These are phyloP conservation scores for Hypercompe scribonia DNA, from an alignment of 2,888 invertebrate species.

Conservation along the genomic window DNA sequence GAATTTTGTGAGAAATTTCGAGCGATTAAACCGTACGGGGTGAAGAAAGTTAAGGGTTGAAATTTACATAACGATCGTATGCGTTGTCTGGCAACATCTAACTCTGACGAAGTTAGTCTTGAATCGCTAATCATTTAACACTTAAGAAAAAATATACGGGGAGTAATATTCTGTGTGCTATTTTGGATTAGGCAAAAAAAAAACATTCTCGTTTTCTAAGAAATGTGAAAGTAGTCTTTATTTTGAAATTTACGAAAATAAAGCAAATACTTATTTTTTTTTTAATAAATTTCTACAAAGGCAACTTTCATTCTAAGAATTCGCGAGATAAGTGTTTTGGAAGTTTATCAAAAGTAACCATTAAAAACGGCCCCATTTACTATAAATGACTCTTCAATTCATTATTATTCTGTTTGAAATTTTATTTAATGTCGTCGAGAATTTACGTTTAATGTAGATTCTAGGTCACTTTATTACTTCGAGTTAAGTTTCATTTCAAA, in stretches of 20 bases:
- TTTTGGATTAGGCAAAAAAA: not conserved
- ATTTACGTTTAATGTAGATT: not conserved
- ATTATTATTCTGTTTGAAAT: not conserved
- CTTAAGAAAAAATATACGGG: constrained; percentile 25
- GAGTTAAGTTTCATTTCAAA: not conserved
- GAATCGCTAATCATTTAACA: constrained; percentile 46
- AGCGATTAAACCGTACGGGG: constrained; percentile 79
- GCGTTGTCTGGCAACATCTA: constrained; percentile 46
- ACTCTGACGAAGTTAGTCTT: constrained; percentile 29
- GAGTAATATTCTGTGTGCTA: constrained; percentile 3
- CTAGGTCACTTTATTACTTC: not conserved
- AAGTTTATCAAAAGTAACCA: too few species aligned
- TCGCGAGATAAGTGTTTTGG: too few species aligned
- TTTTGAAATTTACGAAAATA: too few species aligned
- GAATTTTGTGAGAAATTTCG: constrained; percentile 76
- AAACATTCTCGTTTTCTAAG: too few species aligned
- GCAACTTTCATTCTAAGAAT: too few species aligned
- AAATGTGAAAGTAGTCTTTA: too few species aligned
- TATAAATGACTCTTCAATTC: not conserved
- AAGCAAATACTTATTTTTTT: too few species aligned
- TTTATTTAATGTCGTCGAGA: not conserved
- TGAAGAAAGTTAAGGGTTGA: constrained; percentile 81
- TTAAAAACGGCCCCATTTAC: too few species aligned
- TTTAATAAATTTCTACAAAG: too few species aligned
- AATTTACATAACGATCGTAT: constrained; percentile 79